A percentile compares a stretch with the other conserved stretches of the same genome.
phyloP scores from a whole-genome alignment of 2,888 invertebrate genomes.

The Tenthredo livida region DNA sequence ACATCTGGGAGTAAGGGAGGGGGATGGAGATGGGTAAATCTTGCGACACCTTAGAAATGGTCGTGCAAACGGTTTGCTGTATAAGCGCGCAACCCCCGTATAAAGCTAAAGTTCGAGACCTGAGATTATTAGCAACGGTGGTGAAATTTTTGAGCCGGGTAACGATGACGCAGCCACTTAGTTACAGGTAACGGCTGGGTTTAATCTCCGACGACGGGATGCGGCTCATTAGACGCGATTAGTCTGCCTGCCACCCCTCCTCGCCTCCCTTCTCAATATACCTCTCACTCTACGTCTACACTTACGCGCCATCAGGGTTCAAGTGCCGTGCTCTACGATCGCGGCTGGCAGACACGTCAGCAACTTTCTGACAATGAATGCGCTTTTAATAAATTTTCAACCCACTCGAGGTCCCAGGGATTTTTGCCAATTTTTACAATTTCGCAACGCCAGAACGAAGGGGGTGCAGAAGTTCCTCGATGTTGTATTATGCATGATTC shows the following conservation, averaged over 20 bases:
- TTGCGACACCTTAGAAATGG: slow-evolving; percentile 17
- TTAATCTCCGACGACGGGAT: slow-evolving; percentile 69
- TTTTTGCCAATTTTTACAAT: slow-evolving; percentile 53
- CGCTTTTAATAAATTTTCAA: slow-evolving; percentile 75
- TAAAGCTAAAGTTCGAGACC: slow-evolving; percentile 25
- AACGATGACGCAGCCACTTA: slow-evolving; percentile 56
- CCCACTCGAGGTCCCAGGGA: slow-evolving; percentile 43
- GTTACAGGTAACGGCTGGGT: slow-evolving; percentile 58
- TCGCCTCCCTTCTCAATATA: slow-evolving; percentile 55
- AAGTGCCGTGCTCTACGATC: slow-evolving; percentile 59
- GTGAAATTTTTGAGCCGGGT: slow-evolving; percentile 54
- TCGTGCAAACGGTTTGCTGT: slow-evolving; percentile 17
- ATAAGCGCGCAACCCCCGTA: neutral
- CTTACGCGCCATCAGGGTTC: slow-evolving; percentile 66
- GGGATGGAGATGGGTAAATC: neutral
- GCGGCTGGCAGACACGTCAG: slow-evolving; percentile 63
- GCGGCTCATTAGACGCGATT: slow-evolving; percentile 73
- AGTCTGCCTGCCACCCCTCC: slow-evolving; percentile 66
- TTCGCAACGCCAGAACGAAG: slow-evolving; percentile 12
- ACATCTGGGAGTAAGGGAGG: neutral
- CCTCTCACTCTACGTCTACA: slow-evolving; percentile 50
- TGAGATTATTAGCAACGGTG: slow-evolving; percentile 52
- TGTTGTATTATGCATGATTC: slow-evolving; percentile 34
- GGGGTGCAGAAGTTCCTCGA: neutral
- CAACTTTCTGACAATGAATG: slow-evolving; percentile 73